A percentile compares a stretch with the other conserved stretches of the same genome.
Conservation (phyloP, 2,797 vertebrate genomes). For the Echeneis naucrates region DNA sequence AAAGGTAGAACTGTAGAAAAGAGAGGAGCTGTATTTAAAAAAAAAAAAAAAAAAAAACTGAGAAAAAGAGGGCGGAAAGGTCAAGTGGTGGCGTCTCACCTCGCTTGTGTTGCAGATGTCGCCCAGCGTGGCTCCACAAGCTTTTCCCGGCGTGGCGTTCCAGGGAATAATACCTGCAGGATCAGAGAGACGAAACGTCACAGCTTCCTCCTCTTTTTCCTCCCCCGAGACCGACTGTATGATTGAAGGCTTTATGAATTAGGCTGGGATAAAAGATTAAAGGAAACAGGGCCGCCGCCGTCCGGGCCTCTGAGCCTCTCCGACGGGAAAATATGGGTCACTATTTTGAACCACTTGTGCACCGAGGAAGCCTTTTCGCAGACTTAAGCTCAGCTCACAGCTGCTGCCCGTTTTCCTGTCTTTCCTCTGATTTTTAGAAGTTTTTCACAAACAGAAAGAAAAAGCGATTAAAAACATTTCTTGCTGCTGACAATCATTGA, state of each 20-base stretch:
- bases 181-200: constrained; percentile 65
- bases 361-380: background rate
- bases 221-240: constrained; percentile 36
- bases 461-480: background rate
- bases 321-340: constrained; percentile 56
- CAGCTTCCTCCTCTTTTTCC: constrained; percentile 41
- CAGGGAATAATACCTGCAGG: constrained; percentile 93
- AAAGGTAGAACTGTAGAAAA: constrained; percentile 94
- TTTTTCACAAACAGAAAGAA: background rate
- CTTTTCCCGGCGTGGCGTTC: constrained; percentile 94
- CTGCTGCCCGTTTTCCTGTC: background rate
- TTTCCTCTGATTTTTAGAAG: background rate
- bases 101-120: constrained; percentile 96
- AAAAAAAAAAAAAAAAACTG: background rate
- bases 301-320: constrained; percentile 21
- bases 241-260: constrained; percentile 64
- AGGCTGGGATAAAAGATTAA: constrained; percentile 68
- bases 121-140: constrained; percentile 91
- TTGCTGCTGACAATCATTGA: constrained; percentile 31
- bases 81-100: constrained; percentile 85
- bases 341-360: constrained; percentile 15
- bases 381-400: background rate
- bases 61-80: too few species aligned
- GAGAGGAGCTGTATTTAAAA: background rate
- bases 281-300: constrained; percentile 42